Conservation (phyloP, 2,797 vertebrate species). For the Rhabdomys pumilio region DNA sequence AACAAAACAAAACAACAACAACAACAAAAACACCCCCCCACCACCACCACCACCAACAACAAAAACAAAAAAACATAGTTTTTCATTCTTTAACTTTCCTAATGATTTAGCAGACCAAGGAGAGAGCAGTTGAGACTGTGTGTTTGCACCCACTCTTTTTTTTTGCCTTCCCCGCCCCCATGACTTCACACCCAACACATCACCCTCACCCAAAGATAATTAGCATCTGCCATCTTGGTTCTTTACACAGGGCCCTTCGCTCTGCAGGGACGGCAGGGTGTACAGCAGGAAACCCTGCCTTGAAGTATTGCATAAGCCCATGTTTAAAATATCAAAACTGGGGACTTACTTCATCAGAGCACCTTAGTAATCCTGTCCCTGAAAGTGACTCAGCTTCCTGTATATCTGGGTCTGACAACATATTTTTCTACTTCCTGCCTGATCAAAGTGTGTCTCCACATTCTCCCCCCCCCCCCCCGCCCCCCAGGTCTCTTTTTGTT, state of each 20-base stretch:
- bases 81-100: neutral
- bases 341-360: conserved; percentile 63
- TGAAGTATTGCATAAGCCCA: conserved; percentile 32
- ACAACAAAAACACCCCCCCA: too few relatives aligned
- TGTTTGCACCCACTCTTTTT: neutral
- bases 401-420: neutral
- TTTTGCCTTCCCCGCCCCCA: neutral
- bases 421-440: conserved; percentile 42
- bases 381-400: neutral
- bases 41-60: too few relatives aligned
- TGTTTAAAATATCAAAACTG: conserved; percentile 62
- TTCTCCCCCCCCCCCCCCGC: neutral
- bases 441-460: neutral
- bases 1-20: neutral
- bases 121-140: neutral
- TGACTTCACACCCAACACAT: neutral
- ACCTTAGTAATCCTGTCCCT: conserved; percentile 46
- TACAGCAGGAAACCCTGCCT: conserved; percentile 44
- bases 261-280: neutral
- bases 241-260: conserved; percentile 31
- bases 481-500: neutral
- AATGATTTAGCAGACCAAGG: neutral
- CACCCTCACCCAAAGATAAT: conserved; percentile 1
- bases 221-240: conserved; percentile 48
- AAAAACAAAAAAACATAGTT: neutral